phyloP scores from a whole-genome alignment of 1,140 invertebrate species.

The Phenacoccus solenopsis region DNA sequence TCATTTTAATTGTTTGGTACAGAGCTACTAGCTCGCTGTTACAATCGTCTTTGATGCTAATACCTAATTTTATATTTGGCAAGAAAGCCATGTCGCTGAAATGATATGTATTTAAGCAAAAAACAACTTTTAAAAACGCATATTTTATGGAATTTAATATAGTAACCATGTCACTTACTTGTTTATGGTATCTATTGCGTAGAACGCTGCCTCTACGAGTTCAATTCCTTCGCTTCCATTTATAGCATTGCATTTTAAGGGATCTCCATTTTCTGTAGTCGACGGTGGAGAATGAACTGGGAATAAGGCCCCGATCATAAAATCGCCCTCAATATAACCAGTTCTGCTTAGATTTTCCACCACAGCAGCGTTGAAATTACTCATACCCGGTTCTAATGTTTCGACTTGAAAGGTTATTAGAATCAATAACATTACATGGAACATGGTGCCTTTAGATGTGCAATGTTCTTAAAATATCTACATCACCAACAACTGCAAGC shows the following conservation, averaged over 20 bases:
- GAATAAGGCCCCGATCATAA: constrained; percentile 60
- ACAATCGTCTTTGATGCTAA: not conserved
- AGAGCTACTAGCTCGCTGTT: not conserved
- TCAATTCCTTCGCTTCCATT: constrained; percentile 68
- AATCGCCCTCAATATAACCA: constrained; percentile 45
- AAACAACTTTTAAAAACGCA: no score
- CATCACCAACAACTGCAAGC: no score
- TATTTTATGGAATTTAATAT: no score
- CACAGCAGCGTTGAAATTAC: not conserved
- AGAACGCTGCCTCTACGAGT: constrained; percentile 53
- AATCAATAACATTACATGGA: not conserved
- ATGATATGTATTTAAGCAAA: not conserved
- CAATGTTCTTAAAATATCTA: no score
- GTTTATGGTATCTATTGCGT: constrained; percentile 41
- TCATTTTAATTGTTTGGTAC: not conserved
- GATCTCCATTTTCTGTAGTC: constrained; percentile 34
- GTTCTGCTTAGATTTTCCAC: constrained; percentile 19
- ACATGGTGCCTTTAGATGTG: not conserved
- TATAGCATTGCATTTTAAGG: constrained; percentile 46
- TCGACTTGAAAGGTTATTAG: not conserved
- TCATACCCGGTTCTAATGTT: not conserved
- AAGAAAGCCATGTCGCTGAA: not conserved
- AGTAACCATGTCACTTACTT: constrained; percentile 12
- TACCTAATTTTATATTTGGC: not conserved
- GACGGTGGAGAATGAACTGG: constrained; percentile 54